These are phyloP conservation scores for Macropis europaea DNA, from an alignment of 2,888 invertebrate genomes.

Conservation along the genomic window DNA sequence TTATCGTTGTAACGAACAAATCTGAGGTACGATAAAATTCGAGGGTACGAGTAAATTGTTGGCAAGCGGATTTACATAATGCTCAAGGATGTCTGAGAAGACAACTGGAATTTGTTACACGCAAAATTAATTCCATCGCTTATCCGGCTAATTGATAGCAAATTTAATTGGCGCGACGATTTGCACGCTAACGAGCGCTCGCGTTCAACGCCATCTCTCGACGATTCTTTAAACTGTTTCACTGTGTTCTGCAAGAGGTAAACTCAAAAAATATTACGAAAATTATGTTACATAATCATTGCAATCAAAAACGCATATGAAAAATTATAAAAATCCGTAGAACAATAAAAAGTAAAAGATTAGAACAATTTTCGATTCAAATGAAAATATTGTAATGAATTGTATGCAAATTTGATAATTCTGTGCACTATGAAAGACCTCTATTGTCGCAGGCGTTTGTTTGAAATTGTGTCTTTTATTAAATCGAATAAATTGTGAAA, in stretches of 20 bases:
- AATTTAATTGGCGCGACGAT: slow-evolving; percentile 8
- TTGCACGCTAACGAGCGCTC: background rate
- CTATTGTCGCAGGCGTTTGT: background rate
- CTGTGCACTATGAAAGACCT: no score
- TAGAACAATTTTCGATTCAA: background rate
- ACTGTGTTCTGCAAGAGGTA: background rate
- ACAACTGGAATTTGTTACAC: background rate
- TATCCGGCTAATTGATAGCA: background rate
- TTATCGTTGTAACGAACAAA: background rate
- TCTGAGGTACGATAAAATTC: no score
- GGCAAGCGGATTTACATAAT: background rate
- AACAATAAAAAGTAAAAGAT: background rate
- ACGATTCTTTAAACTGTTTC: slow-evolving; percentile 11
- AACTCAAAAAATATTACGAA: background rate
- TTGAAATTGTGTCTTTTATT: background rate
- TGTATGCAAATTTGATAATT: background rate
- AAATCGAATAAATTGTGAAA: background rate
- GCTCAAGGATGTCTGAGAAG: background rate
- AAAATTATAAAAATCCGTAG: background rate
- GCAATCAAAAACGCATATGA: background rate
- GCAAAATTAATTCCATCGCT: background rate
- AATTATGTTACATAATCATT: background rate
- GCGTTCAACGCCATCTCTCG: slow-evolving; percentile 41
- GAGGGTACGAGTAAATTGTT: background rate
- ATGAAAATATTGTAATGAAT: background rate